phyloP scores from a whole-genome alignment of 2,797 vertebrate genomes.

The Margarornis squamiger region DNA sequence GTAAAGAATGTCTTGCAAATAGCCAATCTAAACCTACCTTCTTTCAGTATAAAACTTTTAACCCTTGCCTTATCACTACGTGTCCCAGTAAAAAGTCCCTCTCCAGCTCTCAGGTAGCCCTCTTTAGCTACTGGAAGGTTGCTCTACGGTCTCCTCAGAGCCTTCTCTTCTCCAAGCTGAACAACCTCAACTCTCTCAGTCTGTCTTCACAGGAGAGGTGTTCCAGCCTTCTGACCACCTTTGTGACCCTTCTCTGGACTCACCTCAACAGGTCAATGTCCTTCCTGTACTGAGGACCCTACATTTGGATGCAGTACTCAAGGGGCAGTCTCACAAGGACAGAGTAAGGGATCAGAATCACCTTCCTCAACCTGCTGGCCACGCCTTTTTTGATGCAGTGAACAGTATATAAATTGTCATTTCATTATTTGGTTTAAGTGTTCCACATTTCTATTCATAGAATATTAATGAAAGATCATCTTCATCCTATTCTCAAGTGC shows the following conservation, averaged over 20 bases:
- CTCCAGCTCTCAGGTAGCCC: background rate
- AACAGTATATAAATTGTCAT: background rate
- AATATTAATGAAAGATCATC: constrained; percentile 5
- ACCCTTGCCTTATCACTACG: background rate
- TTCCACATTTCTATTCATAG: background rate
- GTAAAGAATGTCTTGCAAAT: background rate
- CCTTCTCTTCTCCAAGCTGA: background rate
- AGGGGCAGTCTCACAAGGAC: background rate
- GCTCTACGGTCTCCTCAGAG: background rate
- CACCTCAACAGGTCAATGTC: background rate
- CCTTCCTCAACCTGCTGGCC: accelerated
- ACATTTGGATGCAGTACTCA: background rate
- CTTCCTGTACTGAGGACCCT: background rate
- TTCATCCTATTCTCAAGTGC: background rate
- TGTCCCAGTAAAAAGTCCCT: background rate
- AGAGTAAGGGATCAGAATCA: background rate
- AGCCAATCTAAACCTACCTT: background rate
- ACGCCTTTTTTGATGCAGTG: accelerated
- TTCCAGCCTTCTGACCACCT: background rate
- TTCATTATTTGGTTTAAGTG: background rate
- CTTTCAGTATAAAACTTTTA: background rate
- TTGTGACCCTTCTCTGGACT: no score
- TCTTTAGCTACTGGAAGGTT: background rate
- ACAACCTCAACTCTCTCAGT: background rate
- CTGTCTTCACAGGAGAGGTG: background rate